Evolutionary conservation across 1,140 invertebrate species (phyloP).

Genomic region (Penaeus japonicus): DNA sequence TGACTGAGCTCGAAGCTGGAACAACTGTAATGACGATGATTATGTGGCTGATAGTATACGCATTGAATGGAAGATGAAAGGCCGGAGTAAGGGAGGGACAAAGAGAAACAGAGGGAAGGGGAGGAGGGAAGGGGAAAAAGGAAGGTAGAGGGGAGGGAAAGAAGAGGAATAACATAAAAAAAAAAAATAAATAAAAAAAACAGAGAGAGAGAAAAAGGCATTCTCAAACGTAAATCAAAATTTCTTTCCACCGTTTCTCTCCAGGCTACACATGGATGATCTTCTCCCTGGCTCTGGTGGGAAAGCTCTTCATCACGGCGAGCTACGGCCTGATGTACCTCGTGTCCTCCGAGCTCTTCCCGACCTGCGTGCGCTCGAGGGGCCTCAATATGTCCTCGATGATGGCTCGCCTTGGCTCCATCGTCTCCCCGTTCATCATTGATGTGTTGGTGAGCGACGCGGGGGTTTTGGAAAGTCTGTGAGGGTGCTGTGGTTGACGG

Average conservation of each 20-base stretch:
- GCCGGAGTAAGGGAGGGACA: too few relatives aligned
- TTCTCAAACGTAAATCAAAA: not conserved
- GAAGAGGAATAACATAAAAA: too few relatives aligned
- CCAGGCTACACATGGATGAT: constrained; percentile 48
- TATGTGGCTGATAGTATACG: too few relatives aligned
- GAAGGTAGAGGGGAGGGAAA: too few relatives aligned
- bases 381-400: constrained; percentile 62
- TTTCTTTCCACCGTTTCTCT: too few relatives aligned
- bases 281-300: constrained; percentile 51
- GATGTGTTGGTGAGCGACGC: constrained; percentile 62
- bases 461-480: not conserved
- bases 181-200: too few relatives aligned
- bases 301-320: constrained; percentile 56
- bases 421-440: constrained; percentile 64
- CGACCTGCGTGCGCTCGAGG: constrained; percentile 61
- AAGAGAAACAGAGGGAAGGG: too few relatives aligned
- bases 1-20: too few relatives aligned
- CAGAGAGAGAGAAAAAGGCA: not conserved
- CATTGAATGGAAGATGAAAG: too few relatives aligned
- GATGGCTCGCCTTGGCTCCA: constrained; percentile 61
- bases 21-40: too few relatives aligned
- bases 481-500: too few relatives aligned
- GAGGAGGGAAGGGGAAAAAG: too few relatives aligned
- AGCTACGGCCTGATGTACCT: constrained; percentile 57
- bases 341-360: constrained; percentile 61